These are phyloP conservation scores for Cylindroiulus punctatus DNA, from an alignment of 2,888 invertebrate species.

Conservation along the genomic window DNA sequence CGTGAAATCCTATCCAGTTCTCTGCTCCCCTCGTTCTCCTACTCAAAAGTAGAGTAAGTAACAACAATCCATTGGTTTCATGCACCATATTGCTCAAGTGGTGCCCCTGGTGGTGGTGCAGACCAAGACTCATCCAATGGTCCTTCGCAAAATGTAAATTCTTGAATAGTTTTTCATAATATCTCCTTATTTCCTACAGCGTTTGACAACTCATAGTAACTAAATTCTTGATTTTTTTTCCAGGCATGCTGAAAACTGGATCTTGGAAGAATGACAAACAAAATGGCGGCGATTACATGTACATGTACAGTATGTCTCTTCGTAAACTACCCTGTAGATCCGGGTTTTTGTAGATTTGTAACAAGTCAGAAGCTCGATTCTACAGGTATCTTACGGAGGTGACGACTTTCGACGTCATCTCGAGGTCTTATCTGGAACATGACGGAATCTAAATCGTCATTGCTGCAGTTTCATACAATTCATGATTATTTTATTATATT, in stretches of 20 bases:
- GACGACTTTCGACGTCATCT: conserved; percentile 67
- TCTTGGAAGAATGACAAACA: not conserved
- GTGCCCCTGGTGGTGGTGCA: not conserved
- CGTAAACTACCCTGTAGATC: conserved; percentile 99
- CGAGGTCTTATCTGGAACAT: not conserved
- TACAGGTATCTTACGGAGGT: conserved; percentile 99
- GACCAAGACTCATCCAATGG: not conserved
- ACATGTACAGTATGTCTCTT: conserved; percentile 68
- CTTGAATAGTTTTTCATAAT: no score
- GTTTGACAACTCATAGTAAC: not conserved
- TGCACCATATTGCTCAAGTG: no score
- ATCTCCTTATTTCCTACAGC: not conserved
- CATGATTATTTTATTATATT: no score
- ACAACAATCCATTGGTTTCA: no score
- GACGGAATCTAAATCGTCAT: no score
- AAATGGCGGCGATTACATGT: not conserved
- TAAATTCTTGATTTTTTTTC: not conserved
- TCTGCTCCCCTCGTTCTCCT: not conserved
- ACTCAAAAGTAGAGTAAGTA: not conserved
- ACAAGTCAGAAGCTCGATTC: conserved; percentile 96
- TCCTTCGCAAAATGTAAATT: not conserved
- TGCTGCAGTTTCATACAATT: no score
- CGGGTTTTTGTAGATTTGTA: conserved; percentile 92
- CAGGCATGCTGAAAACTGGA: not conserved
- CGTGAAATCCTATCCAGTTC: not conserved